Evolutionary conservation across 2,113 vertebrate species (phyloP).

Genomic region (Thryonomys swinderianus): DNA sequence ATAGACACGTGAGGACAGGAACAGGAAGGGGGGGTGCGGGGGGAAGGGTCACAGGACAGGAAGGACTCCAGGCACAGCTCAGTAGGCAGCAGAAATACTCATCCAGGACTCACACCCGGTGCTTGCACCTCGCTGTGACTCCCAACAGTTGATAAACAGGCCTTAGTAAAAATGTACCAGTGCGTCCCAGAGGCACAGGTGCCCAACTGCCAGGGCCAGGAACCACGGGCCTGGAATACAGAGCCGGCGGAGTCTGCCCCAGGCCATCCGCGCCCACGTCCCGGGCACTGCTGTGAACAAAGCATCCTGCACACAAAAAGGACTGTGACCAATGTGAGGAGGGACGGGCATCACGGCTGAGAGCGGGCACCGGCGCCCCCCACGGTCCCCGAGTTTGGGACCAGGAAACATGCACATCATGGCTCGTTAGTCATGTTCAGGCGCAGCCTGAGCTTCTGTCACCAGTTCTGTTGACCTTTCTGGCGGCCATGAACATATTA

Average conservation of each 20-base stretch:
- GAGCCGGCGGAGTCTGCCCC: neutral
- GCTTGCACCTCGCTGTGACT: neutral
- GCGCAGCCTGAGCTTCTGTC: conserved; percentile 76
- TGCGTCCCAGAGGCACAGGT: neutral
- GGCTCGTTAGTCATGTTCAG: conserved; percentile 77
- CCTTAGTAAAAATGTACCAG: neutral
- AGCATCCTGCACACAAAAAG: neutral
- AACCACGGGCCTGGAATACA: neutral
- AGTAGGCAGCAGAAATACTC: neutral
- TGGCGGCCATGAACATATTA: conserved; percentile 71
- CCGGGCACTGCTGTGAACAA: neutral
- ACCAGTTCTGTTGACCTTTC: conserved; percentile 82
- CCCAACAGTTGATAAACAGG: neutral
- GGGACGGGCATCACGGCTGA: neutral
- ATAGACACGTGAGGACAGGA: neutral
- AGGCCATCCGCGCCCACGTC: neutral
- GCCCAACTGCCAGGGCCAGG: no score
- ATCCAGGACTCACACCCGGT: neutral
- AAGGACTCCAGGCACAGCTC: neutral
- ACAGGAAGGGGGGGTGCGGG: neutral
- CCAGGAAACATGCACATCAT: conserved; percentile 58
- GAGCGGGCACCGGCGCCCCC: conserved; percentile 66
- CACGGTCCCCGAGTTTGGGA: conserved; percentile 62
- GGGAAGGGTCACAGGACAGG: neutral
- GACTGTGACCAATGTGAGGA: neutral